phyloP scores from a whole-genome alignment of 2,797 vertebrate genomes.

The Buphagus erythrorhynchus region DNA sequence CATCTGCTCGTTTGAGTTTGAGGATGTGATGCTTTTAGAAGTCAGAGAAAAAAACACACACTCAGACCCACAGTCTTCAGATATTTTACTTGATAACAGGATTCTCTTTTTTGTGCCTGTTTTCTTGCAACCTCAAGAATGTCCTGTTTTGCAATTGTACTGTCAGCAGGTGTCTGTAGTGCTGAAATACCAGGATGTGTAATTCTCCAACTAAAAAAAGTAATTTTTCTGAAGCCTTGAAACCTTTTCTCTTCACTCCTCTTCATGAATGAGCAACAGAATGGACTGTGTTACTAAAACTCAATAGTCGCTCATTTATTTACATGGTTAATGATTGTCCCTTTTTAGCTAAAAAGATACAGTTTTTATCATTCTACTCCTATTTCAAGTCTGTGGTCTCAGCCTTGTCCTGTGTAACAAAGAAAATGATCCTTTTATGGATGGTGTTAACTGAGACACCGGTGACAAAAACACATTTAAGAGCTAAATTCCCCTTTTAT shows the following conservation, averaged over 20 bases:
- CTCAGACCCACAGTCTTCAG: not conserved
- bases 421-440: not conserved
- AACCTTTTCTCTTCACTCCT: not conserved
- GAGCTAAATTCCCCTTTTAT: constrained; percentile 41
- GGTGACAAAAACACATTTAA: not conserved
- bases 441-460: not conserved
- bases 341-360: not conserved
- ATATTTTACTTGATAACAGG: constrained; percentile 10
- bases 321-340: not conserved
- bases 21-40: constrained; percentile 13
- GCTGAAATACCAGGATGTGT: not conserved
- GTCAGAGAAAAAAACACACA: not conserved
- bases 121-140: not conserved
- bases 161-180: not conserved
- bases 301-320: not conserved
- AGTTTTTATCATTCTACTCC: not conserved
- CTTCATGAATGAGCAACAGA: not conserved
- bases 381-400: not conserved
- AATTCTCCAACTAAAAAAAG: not conserved
- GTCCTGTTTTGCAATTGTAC: not conserved
- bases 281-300: not conserved
- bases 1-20: constrained; percentile 26
- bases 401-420: not conserved
- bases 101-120: not conserved
- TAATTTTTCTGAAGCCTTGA: not conserved